Conservation (phyloP, 1,140 invertebrate species). For the Bicyclus anynana region DNA sequence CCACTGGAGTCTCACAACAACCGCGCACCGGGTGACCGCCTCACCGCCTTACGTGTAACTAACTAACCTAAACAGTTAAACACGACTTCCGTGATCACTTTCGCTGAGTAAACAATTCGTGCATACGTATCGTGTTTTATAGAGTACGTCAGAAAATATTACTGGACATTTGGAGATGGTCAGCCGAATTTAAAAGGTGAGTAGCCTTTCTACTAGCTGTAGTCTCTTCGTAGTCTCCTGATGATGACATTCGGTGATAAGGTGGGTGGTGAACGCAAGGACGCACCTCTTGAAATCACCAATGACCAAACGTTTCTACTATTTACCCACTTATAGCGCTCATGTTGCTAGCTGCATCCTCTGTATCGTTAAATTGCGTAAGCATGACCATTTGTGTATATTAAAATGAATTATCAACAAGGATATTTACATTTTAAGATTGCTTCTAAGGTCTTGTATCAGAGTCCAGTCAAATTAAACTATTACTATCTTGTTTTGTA, state of each 20-base stretch:
- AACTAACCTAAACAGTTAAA: constrained; percentile 7
- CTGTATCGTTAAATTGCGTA: constrained; percentile 31
- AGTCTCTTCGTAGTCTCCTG: constrained; percentile 42
- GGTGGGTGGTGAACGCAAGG: constrained; percentile 69
- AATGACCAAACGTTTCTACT: constrained; percentile 27
- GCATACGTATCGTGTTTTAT: constrained; percentile 53
- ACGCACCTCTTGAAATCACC: constrained; percentile 39
- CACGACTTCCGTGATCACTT: constrained; percentile 62
- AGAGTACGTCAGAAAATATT: constrained; percentile 29
- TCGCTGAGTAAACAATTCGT: constrained; percentile 66
- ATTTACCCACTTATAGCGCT: constrained; percentile 28
- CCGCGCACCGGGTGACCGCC: constrained; percentile 57
- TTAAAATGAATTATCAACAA: constrained; percentile 27
- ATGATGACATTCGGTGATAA: constrained; percentile 67
- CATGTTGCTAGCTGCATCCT: constrained; percentile 24
- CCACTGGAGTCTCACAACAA: constrained; percentile 55
- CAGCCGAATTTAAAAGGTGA: constrained; percentile 54
- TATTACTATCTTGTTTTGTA: too few relatives aligned
- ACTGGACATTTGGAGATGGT: constrained; percentile 36
- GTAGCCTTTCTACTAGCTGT: constrained; percentile 51
- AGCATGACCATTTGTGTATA: constrained; percentile 24
- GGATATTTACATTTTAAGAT: constrained; percentile 21
- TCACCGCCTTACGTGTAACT: constrained; percentile 26
- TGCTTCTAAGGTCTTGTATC: constrained; percentile 2
- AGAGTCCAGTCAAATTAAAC: too few relatives aligned